phyloP scores from a whole-genome alignment of 2,888 invertebrate species.

The Dynastes hyllus region DNA sequence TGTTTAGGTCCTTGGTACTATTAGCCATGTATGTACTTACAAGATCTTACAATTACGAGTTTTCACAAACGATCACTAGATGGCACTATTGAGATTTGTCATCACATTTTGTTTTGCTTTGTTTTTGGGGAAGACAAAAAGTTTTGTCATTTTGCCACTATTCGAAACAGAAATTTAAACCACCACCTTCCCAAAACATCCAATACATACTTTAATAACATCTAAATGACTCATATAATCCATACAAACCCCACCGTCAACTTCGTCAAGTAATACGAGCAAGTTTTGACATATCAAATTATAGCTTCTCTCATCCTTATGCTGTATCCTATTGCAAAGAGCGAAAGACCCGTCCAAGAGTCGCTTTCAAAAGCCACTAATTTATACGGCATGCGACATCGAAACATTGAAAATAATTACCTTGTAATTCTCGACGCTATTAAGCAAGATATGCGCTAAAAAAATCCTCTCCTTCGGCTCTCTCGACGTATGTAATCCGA shows the following conservation, averaged over 20 bases:
- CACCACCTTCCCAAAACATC: too few species aligned
- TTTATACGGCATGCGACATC: not conserved
- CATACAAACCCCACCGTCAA: not conserved
- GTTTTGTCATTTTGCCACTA: too few species aligned
- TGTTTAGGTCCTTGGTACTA: too few species aligned
- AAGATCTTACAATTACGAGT: too few species aligned
- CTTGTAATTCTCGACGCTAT: slow-evolving; percentile 11
- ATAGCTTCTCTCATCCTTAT: not conserved
- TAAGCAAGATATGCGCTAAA: not conserved
- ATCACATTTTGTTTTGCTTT: too few species aligned
- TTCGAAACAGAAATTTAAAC: too few species aligned
- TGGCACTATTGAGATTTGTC: too few species aligned
- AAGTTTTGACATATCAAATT: slow-evolving; percentile 2
- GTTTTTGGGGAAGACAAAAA: too few species aligned
- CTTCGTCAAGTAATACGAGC: slow-evolving; percentile 2
- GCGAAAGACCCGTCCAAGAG: not conserved
- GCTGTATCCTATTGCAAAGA: not conserved
- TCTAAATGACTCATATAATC: not conserved
- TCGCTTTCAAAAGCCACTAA: slow-evolving; percentile 5
- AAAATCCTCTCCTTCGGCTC: too few species aligned
- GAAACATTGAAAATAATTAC: slow-evolving; percentile 10
- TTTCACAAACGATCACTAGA: too few species aligned
- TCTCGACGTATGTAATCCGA: too few species aligned
- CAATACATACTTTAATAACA: not conserved
- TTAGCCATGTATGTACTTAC: too few species aligned